Conservation (phyloP, 2,797 vertebrate species). For the Avahi laniger region DNA sequence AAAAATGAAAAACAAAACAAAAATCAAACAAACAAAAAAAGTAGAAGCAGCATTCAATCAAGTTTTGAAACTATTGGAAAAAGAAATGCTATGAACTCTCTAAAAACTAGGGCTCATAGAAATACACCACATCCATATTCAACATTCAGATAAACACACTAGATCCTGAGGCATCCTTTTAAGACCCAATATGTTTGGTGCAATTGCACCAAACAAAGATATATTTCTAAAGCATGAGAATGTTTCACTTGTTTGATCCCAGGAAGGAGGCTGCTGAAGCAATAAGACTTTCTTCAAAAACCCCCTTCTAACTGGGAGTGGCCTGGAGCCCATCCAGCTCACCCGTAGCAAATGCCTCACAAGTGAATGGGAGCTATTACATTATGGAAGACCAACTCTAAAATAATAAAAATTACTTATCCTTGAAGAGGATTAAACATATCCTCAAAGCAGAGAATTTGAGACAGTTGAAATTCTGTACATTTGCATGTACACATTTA, state of each 20-base stretch:
- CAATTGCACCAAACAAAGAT: not conserved
- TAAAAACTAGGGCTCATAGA: conserved; percentile 35
- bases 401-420: conserved; percentile 77
- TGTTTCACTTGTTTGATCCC: conserved; percentile 19
- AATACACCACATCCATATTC: conserved; percentile 45
- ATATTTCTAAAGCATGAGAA: not conserved
- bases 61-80: not conserved
- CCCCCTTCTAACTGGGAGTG: not conserved
- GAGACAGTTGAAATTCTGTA: conserved; percentile 59
- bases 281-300: conserved; percentile 12
- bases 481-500: conserved; percentile 53
- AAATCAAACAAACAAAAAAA: not conserved
- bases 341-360: conserved; percentile 12
- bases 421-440: conserved; percentile 68
- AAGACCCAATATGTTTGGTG: conserved; percentile 52
- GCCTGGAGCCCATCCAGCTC: not conserved
- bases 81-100: conserved; percentile 8
- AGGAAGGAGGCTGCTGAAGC: not conserved
- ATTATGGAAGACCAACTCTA: conserved; percentile 25
- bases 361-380: conserved; percentile 22
- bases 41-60: not conserved
- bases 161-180: conserved; percentile 49
- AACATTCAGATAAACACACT: conserved; percentile 61
- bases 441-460: conserved; percentile 61
- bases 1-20: not conserved